Base-by-base conservation (phyloP, 1,140 invertebrate species). In the Cotesia vestalis region DNA sequence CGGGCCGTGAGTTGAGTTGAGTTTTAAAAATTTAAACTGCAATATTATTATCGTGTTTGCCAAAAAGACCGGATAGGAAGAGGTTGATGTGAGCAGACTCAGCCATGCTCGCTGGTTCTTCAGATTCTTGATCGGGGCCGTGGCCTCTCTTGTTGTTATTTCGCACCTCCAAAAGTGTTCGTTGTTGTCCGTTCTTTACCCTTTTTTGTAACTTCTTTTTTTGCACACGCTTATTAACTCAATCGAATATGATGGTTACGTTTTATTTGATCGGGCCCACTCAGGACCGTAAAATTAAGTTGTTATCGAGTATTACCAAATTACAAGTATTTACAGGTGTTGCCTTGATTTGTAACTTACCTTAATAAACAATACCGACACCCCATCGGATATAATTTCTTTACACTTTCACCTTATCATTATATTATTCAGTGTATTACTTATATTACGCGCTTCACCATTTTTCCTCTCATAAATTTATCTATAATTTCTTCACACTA, bases 271-370 rank as follows among this genome's bases (percentile, higher is more conserved):
- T 83, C 80, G 79, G 75, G 66, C 34, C 51, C 73, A 80, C 78
- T 72, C 74, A 81, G 78, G 5, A 46, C 40, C 80, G 77, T 77
- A 73, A 77, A 84, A 84, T 84, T 84, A 84, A 81, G 83, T 84
- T 81, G 81, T 84, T 84, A 84, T 78, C 77, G 77, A 71, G 77
- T 80, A 81, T 84, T 84, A 81, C 81, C 79, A 82, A 83, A 84
- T 84, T 73, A 67, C 77, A 69, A 73, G 68, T 72, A 71, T 77
- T 69, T 71, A 72, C 68, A 81, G 80, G 81, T 83, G 82, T 84
- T 77, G 73, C 74, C 62, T 78, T 84, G 80, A 84, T 84, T 84
- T 84, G 81, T 84, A 80, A 76, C 72, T 67, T 62, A 66, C 72
- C 53, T 34, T 57, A 59, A 66, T 60, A 53, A 55, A 53, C 40